phyloP scores from a whole-genome alignment of 92 coral and sea anemone species.

The Desmophyllum pertusum region DNA sequence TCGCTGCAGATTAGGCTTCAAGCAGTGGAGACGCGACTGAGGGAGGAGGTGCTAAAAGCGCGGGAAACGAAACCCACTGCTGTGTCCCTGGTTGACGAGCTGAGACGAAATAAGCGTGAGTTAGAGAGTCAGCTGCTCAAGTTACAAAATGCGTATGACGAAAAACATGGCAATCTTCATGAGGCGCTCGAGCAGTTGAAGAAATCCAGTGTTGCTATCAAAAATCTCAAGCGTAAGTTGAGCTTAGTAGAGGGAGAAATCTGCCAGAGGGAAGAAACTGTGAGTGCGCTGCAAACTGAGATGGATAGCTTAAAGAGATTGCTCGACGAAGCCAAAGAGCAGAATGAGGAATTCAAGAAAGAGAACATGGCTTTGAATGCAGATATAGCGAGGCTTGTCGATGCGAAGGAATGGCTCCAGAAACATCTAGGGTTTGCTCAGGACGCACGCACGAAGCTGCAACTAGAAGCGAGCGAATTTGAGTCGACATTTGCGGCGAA shows the following conservation, averaged over 20 bases:
- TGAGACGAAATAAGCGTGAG: constrained; percentile 49
- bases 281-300: constrained; percentile 53
- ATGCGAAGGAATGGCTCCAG: constrained; percentile 75
- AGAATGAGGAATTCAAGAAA: constrained; percentile 49
- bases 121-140: constrained; percentile 58
- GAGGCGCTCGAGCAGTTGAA: constrained; percentile 79
- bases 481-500: constrained; percentile 63
- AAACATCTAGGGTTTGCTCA: constrained; percentile 70
- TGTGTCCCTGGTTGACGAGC: constrained; percentile 33
- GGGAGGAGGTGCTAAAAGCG: constrained; percentile 51
- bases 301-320: constrained; percentile 45
- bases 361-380: constrained; percentile 61
- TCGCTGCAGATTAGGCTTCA: constrained; percentile 58
- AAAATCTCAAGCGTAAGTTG: constrained; percentile 61
- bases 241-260: constrained; percentile 52
- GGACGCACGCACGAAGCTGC: constrained; percentile 79
- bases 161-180: constrained; percentile 54
- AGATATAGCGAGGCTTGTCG: constrained; percentile 65
- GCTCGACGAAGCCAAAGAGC: constrained; percentile 50
- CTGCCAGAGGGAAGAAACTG: constrained; percentile 38
- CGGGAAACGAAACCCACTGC: constrained; percentile 12
- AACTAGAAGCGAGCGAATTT: constrained; percentile 69
- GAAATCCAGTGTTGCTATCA: constrained; percentile 57
- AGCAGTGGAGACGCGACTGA: constrained; percentile 51
- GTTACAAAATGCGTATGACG: constrained; percentile 54